Base-by-base conservation (phyloP, 2,113 vertebrate species). In the Macroglossus sobrinus region DNA sequence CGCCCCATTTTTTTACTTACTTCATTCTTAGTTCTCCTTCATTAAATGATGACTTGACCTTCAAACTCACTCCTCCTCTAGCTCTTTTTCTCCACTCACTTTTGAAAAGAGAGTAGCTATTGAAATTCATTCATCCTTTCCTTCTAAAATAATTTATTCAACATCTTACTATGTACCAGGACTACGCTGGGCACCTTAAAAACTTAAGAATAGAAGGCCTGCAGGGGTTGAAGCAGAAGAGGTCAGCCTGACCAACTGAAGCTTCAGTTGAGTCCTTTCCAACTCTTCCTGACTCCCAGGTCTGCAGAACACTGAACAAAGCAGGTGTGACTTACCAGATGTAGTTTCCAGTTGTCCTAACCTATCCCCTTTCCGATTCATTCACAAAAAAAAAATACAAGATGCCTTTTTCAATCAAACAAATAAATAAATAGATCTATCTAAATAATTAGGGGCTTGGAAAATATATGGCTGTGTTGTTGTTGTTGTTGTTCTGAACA, bases 101-200 rank as follows among this genome's bases (percentile, higher is more conserved):
- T 64, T 91, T 38, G 69, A 57, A 64, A 78, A 91, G 7, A 89
- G 7, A 72, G 0, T 75, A 63, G 30, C 12, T 26, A 63, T 50
- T 55, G n/a, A 88, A 88, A 95, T 74, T 63, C 38, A 84, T 89
- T 69, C 18, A 71, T 61, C 18, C 22, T 71, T 33, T 78, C 53
- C 28, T 76, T 94, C 26, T 38, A 89, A 97, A 84, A 53, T 91
- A 91, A 87, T 87, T 69, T 81, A 74, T 71, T 78, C 78, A 94
- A 75, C 18, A 89, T 50, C 6, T 38, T 86, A 9, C 11, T 30
- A 61, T 30, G 15, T 86, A 63, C 33, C 26, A 86, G 33, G 50
- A 68, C 50, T 66, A 74, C 24, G 45, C 8, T 45, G 28, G 38
- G 8, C 24, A 96, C 15, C 57, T 92, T 88, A 22, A 91, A 81